A percentile compares a stretch with the other conserved stretches of the same genome.
These are phyloP conservation scores for Thysanoteuthis rhombus DNA, from an alignment of 2,888 invertebrate species.

Conservation along the genomic window DNA sequence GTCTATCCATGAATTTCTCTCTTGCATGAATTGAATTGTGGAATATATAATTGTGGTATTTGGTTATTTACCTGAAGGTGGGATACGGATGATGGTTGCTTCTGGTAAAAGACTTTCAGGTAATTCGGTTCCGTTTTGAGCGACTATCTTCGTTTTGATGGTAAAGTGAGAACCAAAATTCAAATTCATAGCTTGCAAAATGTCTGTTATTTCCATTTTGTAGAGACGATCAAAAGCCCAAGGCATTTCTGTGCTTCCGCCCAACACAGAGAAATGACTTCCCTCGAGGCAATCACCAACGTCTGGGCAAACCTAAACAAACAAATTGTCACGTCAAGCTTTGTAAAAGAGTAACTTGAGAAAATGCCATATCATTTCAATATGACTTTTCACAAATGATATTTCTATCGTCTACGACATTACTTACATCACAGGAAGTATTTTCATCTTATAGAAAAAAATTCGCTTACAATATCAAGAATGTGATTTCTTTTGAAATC, in stretches of 20 bases:
- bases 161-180: conserved; percentile 33
- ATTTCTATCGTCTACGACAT: too few species aligned
- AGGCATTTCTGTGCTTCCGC: conserved; percentile 41
- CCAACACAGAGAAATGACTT: conserved; percentile 42
- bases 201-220: conserved; percentile 41
- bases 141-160: conserved; percentile 34
- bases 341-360: too few species aligned
- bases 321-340: neutral
- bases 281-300: conserved; percentile 35
- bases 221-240: conserved; percentile 43
- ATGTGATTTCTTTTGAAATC: too few species aligned
- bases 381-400: too few species aligned
- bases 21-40: too few species aligned
- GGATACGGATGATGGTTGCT: conserved; percentile 37
- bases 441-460: too few species aligned
- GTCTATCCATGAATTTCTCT: too few species aligned
- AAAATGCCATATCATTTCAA: too few species aligned
- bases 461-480: too few species aligned
- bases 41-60: neutral
- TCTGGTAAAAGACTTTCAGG: conserved; percentile 25
- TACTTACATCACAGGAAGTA: too few species aligned
- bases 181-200: conserved; percentile 28
- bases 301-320: neutral
- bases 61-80: conserved; percentile 33
- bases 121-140: conserved; percentile 36